Evolutionary conservation across 2,888 invertebrate genomes (phyloP), one percentile per base, ranked within the genome.

Genomic region (Hofmannophila pseudospretella): DNA sequence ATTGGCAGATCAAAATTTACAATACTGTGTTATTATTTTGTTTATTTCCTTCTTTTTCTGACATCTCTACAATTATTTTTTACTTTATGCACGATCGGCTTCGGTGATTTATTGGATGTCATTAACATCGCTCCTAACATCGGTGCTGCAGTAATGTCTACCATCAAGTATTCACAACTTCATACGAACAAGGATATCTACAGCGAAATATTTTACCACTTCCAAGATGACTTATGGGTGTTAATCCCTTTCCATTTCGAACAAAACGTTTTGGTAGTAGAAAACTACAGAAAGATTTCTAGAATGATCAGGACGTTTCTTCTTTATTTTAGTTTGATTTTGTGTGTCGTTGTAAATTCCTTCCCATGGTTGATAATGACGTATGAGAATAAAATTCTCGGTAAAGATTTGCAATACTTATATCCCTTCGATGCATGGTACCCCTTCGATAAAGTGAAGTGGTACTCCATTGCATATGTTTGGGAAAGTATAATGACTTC

Each of bases 401-500:
- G 58, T 1, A 54, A 62, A 26, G 65, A 70, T 20, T 44, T 49
- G 7, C 45, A 58, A 22, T 60, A 68, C 45, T 52, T 78, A 4
- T 81, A 73, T 35, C 84, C 82, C 0, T 73, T 73, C 26, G 78
- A 81, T 40, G 81, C 75, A 4, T 81, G 80, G 81, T 84, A 84
- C 40, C 84, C 82, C 7, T 82, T 82, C 36, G 70, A 80, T 39
- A 80, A 78, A 51, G 51, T 68, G 1, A 56, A 69, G 41, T 80
- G 72, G 73, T 84, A 76, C 47, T 64, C 65, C 26, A 40, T 48
- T n/a, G 67, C 56, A 1, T 84, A 82, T 19, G 29, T 65, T 2
- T 81, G 80, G 79, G 84, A 85, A 46, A 59, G 72, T 36, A 54
- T 67, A 1, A 75, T 76, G 67, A 79, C 80, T 1, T 67, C 60